Evolutionary conservation across 2,797 vertebrate genomes (phyloP).

Genomic region (Varecia variegata): DNA sequence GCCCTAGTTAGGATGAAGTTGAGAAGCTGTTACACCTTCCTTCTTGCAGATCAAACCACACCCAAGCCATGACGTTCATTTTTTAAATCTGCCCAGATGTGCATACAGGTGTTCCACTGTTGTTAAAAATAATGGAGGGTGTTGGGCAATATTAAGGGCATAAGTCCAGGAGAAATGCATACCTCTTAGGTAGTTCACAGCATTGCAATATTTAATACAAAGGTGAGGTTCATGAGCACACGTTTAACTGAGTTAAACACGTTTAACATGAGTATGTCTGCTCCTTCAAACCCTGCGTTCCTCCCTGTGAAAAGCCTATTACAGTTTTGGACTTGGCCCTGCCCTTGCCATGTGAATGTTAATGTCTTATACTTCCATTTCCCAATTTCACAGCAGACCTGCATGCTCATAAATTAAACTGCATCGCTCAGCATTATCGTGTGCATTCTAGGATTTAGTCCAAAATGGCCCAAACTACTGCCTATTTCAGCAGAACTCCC

Average conservation of each 20-base stretch:
- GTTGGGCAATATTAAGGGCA: neutral
- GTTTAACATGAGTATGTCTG: neutral
- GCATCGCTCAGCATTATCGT: slow-evolving; percentile 73
- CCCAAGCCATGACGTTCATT: neutral
- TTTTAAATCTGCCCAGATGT: neutral
- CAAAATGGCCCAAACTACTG: slow-evolving; percentile 78
- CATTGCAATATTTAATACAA: neutral
- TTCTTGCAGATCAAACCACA: neutral
- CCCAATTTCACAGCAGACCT: slow-evolving; percentile 76
- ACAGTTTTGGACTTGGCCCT: slow-evolving; percentile 31
- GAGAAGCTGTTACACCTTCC: neutral
- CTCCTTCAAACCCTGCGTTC: neutral
- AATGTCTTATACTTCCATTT: slow-evolving; percentile 68
- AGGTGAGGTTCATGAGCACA: neutral
- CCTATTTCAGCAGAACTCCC: slow-evolving; percentile 78
- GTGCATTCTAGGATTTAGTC: slow-evolving; percentile 80
- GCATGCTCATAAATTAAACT: slow-evolving; percentile 76
- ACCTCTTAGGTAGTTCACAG: neutral
- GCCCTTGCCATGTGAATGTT: neutral
- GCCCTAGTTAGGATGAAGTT: neutral
- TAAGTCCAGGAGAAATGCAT: neutral
- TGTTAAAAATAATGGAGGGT: neutral
- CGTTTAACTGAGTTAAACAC: neutral
- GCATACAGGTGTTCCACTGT: neutral
- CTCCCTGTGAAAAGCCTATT: neutral